A percentile compares a stretch with the other conserved stretches of the same genome.
Evolutionary conservation across 1,140 invertebrate genomes (phyloP).

Genomic region (Cephus cinctus): DNA sequence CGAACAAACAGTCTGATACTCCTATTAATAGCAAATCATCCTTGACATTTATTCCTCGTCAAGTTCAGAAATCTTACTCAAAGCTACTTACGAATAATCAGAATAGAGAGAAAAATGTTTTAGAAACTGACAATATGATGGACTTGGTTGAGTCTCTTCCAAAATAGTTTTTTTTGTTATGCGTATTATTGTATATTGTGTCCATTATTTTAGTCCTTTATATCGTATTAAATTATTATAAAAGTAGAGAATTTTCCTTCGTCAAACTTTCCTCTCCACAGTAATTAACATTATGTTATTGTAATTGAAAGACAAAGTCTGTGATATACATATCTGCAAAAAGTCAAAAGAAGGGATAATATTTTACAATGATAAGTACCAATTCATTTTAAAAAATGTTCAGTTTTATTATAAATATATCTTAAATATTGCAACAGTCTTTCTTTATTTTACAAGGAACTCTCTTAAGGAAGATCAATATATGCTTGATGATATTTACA

Average conservation of each 20-base stretch:
- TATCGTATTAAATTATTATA: background rate
- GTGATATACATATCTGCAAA: background rate
- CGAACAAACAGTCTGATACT: no score
- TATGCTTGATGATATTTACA: no score
- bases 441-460: slow-evolving; percentile 22
- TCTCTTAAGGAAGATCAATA: no score
- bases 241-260: slow-evolving; percentile 5
- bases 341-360: background rate
- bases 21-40: slow-evolving; percentile 17
- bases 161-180: no score
- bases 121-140: slow-evolving; percentile 39
- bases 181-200: no score
- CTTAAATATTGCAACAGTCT: slow-evolving; percentile 31
- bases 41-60: slow-evolving; percentile 43
- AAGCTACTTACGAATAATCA: slow-evolving; percentile 34
- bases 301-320: no score
- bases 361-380: background rate
- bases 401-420: slow-evolving; percentile 28
- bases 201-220: background rate
- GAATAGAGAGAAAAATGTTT: slow-evolving; percentile 28
- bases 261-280: no score
- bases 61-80: slow-evolving; percentile 42
- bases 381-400: slow-evolving; percentile 2
- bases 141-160: slow-evolving; percentile 42
- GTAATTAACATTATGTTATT: no score